Evolutionary conservation across 2,797 vertebrate genomes (phyloP).

Genomic region (Crax fasciolata): DNA sequence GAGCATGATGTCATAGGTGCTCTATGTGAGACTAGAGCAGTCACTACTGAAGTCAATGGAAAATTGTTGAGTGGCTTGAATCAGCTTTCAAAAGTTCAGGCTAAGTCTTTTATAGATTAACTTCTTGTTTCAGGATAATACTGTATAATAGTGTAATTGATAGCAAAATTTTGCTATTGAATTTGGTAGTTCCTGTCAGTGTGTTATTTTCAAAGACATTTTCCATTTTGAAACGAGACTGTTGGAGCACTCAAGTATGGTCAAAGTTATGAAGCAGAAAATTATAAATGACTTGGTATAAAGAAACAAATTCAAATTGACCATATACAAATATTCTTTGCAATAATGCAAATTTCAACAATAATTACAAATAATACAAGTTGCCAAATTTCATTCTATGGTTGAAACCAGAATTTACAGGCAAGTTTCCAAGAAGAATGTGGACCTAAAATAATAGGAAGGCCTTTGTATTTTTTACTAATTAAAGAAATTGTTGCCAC

Average conservation of each 20-base stretch:
- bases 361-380: not conserved
- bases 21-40: not conserved
- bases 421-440: not conserved
- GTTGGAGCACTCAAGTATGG: not conserved
- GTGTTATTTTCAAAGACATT: not conserved
- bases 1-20: not conserved
- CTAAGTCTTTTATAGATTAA: not conserved
- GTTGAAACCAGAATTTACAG: not conserved
- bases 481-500: not conserved
- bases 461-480: not conserved
- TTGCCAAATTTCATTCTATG: not conserved
- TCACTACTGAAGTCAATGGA: not conserved
- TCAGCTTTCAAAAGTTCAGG: not conserved
- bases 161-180: not conserved
- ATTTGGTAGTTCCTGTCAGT: not conserved
- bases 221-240: not conserved
- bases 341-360: not conserved
- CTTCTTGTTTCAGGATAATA: not conserved
- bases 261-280: not conserved
- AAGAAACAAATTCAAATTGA: not conserved
- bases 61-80: not conserved
- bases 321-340: not conserved
- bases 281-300: not conserved
- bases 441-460: not conserved
- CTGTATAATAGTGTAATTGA: not conserved